Evolutionary conservation across 2,888 invertebrate species (phyloP), one percentile per base, ranked within the genome.

Genomic region (Phlogophora meticulosa): DNA sequence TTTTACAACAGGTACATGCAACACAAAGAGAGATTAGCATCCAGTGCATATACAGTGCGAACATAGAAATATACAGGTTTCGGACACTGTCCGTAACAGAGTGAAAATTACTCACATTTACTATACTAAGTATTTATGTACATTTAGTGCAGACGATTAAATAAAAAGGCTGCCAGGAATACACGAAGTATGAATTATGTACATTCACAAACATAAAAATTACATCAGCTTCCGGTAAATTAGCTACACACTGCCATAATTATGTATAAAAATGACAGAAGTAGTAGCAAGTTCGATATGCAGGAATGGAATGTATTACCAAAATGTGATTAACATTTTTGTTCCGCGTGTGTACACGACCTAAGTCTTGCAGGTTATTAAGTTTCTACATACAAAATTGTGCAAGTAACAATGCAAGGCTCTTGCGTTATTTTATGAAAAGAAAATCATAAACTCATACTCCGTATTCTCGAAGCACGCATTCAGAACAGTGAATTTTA

Each of bases 1-100:
- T 81, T 81, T 87, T 86, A 88, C 77, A 87, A 85, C 80, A 87
- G 15, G 75, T 68, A 82, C 86, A 87, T 90, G 89, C 90, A 84
- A 83, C 76, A 83, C 66, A 78, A 78, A 81, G 0, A 40, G 13
- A 40, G n/a, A 48, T 62, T 64, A 57, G 20, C 55, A 70, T 20
- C 17, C n/a, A 71, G 72, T 70, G 72, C 70, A 24, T 24, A 34
- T 46, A 34, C 51, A 22, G 55, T 55, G 70, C 42, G 1, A 45
- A 71, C 17, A 55, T 17, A 45, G 15, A 28, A 51, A 38, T 61
- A 58, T 66, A 57, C 67, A 72, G 7, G 58, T 36, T 43, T 49
- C 24, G 3, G 11, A 49, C 32, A 46, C 20, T 46, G 48, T 51
- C 59, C 48, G 24, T 40, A 4, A 56, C 22, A 57, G 5, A 36